phyloP scores from a whole-genome alignment of 2,888 invertebrate genomes.

The Lepidochitona cinerea region DNA sequence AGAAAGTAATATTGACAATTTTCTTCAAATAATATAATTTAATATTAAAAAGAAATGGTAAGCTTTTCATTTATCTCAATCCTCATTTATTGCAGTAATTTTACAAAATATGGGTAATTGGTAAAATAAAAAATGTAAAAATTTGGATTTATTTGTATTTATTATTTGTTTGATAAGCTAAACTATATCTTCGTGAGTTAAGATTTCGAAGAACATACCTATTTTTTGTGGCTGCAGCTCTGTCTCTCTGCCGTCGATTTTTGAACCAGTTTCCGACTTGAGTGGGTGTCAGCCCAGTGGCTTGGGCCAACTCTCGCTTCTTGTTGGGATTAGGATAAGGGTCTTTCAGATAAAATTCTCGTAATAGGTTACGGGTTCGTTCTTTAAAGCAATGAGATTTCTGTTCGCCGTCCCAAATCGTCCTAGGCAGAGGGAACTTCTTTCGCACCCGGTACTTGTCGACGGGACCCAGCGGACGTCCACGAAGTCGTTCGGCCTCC shows the following conservation, averaged over 20 bases:
- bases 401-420: conserved; percentile 95
- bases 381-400: conserved; percentile 95
- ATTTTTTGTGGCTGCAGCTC: conserved; percentile 94
- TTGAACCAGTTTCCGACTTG: conserved; percentile 95
- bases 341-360: conserved; percentile 77
- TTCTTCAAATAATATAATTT: too few relatives aligned
- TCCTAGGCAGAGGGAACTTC: conserved; percentile 90
- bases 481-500: conserved; percentile 89
- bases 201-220: too few relatives aligned
- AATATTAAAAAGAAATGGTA: too few relatives aligned
- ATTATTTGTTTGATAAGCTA: too few relatives aligned
- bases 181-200: too few relatives aligned
- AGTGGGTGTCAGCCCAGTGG: conserved; percentile 90
- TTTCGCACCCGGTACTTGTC: conserved; percentile 92
- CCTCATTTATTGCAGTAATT: too few relatives aligned
- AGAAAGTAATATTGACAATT: too few relatives aligned
- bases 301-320: conserved; percentile 88
- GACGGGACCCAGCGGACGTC: conserved; percentile 88
- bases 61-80: too few relatives aligned
- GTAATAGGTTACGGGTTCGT: conserved; percentile 81
- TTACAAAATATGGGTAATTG: too few relatives aligned
- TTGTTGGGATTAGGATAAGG: conserved; percentile 94
- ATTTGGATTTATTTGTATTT: too few relatives aligned
- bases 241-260: conserved; percentile 85
- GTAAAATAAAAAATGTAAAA: too few relatives aligned